Evolutionary conservation across 1,140 invertebrate species (phyloP), one percentile per base, ranked within the genome.

Genomic region (Glomeris maerens): DNA sequence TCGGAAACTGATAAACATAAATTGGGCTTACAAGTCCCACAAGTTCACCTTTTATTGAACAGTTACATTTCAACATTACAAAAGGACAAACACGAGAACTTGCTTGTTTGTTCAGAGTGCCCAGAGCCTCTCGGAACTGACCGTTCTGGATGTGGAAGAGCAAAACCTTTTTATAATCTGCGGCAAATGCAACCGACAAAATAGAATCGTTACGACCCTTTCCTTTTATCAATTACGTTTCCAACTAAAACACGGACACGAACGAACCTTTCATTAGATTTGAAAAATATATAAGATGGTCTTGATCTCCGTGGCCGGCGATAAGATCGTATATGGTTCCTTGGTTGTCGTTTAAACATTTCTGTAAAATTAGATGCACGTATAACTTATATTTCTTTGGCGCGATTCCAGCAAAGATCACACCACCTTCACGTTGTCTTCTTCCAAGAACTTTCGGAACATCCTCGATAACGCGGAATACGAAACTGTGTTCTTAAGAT

Each of bases 281-380:
- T 1, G 89, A 88, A 51, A 94, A 74, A 63, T 82, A 80, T 22
- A 92, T 80, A 14, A 93, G 64, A 65, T 91, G 91, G 46, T 83
- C 78, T 51, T 88, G 83, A 68, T 96, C 89, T 0, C 91, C 92
- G 63, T 97, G 92, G 60, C 86, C 90, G 0, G 84, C 78, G 65
- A 97, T 84, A 29, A 97, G 63, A 58, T 89, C 81, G 58, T 92
- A 93, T 38, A 96, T 79, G 0, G 81, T 79, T 14, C 74, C 75
- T 52, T 81, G 78, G 63, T 94, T 87, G 53, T 80, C 77, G 47
- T 74, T 77, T 28, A 88, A 76, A 63, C 81, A 84, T 50, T 80
- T 77, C 49, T 77, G 38, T 48, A 58, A 47, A 31, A 0, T 7
- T n/a, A n/a, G n/a, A n/a, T n/a, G n/a, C n/a, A n/a, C n/a, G n/a